phyloP scores from a whole-genome alignment of 2,797 vertebrate genomes.

The Micromesistius poutassou region DNA sequence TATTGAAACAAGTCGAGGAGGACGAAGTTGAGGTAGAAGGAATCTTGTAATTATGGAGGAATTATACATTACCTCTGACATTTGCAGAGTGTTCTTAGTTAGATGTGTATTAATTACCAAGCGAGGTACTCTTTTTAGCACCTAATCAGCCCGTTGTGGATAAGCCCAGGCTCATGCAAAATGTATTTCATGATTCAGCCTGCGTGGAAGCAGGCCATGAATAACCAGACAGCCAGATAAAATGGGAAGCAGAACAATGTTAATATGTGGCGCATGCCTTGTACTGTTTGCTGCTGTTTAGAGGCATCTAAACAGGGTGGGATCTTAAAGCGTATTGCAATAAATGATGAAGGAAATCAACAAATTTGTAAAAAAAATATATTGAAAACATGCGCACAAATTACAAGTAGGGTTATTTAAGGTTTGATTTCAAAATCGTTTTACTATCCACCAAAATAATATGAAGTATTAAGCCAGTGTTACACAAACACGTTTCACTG shows the following conservation, averaged over 20 bases:
- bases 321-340: too few relatives aligned
- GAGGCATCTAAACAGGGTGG: too few relatives aligned
- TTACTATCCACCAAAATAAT: too few relatives aligned
- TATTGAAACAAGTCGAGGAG: not conserved
- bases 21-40: slow-evolving; percentile 15
- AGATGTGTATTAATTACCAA: slow-evolving; percentile 66
- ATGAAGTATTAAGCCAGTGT: slow-evolving; percentile 24
- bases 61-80: slow-evolving; percentile 69
- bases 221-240: slow-evolving; percentile 44
- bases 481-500: slow-evolving; percentile 47
- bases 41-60: slow-evolving; percentile 56
- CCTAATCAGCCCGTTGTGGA: slow-evolving; percentile 63
- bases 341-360: too few relatives aligned
- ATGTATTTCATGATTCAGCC: slow-evolving; percentile 67
- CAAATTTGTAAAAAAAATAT: not conserved
- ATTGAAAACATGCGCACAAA: not conserved
- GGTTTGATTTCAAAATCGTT: too few relatives aligned
- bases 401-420: too few relatives aligned
- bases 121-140: slow-evolving; percentile 72
- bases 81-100: slow-evolving; percentile 67
- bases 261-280: slow-evolving; percentile 31
- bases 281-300: not conserved
- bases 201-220: slow-evolving; percentile 50
- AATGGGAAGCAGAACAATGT: slow-evolving; percentile 44
- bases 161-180: slow-evolving; percentile 66